Percentiles rank a stretch among this genome's conserved stretches.
phyloP scores from a whole-genome alignment of 1,140 invertebrate species.

The Zaprionus davidi region DNA sequence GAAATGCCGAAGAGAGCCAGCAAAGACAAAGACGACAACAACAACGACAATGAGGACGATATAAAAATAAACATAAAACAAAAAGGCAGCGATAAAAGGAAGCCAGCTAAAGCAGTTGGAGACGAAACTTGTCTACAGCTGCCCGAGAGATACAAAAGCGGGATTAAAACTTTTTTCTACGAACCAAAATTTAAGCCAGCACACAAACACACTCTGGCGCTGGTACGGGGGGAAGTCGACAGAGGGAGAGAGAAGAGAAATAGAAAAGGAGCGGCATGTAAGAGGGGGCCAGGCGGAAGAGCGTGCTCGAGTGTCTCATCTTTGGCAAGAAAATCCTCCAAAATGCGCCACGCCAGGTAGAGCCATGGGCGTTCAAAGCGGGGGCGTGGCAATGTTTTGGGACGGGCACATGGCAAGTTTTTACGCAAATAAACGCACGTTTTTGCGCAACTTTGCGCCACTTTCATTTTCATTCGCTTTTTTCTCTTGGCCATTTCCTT shows the following conservation, averaged over 20 bases:
- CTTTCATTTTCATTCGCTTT: slow-evolving; percentile 65
- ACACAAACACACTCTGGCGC: slow-evolving; percentile 48
- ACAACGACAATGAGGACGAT: slow-evolving; percentile 44
- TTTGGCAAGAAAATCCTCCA: slow-evolving; percentile 63
- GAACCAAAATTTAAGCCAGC: slow-evolving; percentile 73
- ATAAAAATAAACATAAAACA: slow-evolving; percentile 63
- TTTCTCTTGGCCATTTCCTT: slow-evolving; percentile 2
- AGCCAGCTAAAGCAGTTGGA: slow-evolving; percentile 30
- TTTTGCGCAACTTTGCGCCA: slow-evolving; percentile 79
- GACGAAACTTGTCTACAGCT: slow-evolving; percentile 36
- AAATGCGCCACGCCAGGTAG: slow-evolving; percentile 38
- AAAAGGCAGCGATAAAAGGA: slow-evolving; percentile 27
- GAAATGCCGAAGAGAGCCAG: slow-evolving; percentile 22
- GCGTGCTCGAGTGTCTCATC: slow-evolving; percentile 47
- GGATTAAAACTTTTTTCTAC: slow-evolving; percentile 76
- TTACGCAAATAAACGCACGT: slow-evolving; percentile 81
- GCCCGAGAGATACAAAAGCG: slow-evolving; percentile 60
- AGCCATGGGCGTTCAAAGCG: background rate
- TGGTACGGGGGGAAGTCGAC: background rate
- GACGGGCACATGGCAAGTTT: slow-evolving; percentile 55
- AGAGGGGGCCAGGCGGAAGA: background rate
- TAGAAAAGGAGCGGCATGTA: background rate
- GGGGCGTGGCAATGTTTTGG: background rate
- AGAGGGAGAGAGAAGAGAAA: slow-evolving; percentile 7
- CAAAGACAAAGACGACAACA: slow-evolving; percentile 29